A percentile compares a stretch with the other conserved stretches of the same genome.
phyloP scores from a whole-genome alignment of 2,888 invertebrate genomes.

The Ichneumoninae sp. region DNA sequence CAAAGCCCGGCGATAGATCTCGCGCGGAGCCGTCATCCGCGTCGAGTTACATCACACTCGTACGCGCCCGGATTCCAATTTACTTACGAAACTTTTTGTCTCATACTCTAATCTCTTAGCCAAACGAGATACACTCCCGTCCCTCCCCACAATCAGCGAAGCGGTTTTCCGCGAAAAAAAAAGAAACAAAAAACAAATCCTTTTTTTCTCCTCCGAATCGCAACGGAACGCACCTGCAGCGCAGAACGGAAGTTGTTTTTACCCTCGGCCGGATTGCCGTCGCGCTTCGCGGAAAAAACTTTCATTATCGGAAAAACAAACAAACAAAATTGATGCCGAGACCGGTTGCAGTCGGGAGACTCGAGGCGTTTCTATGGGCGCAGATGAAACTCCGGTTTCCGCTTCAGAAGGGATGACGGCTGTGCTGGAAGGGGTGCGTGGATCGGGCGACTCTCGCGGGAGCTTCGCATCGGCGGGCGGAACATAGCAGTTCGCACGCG shows the following conservation, averaged over 20 bases:
- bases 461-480: slow-evolving; percentile 46
- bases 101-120: background rate
- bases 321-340: slow-evolving; percentile 25
- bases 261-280: background rate
- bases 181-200: too few relatives aligned
- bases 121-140: slow-evolving; percentile 12
- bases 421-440: slow-evolving; percentile 54
- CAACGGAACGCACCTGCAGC: slow-evolving; percentile 29
- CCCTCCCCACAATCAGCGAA: background rate
- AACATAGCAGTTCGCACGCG: slow-evolving; percentile 67
- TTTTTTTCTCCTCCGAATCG: background rate
- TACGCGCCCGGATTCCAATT: slow-evolving; percentile 33
- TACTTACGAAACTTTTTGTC: slow-evolving; percentile 28
- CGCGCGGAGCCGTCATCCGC: background rate
- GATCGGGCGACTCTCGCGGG: slow-evolving; percentile 54
- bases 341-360: slow-evolving; percentile 34
- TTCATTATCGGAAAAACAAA: slow-evolving; percentile 55
- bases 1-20: slow-evolving; percentile 12
- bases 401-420: slow-evolving; percentile 50
- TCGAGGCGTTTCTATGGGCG: slow-evolving; percentile 11
- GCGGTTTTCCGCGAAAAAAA: background rate
- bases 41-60: background rate
- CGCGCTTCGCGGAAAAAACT: slow-evolving; percentile 27
- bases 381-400: slow-evolving; percentile 46
- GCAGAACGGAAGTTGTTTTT: slow-evolving; percentile 29